Base-by-base conservation (phyloP, 2,888 invertebrate species). In the Dolichopus griseipennis region DNA sequence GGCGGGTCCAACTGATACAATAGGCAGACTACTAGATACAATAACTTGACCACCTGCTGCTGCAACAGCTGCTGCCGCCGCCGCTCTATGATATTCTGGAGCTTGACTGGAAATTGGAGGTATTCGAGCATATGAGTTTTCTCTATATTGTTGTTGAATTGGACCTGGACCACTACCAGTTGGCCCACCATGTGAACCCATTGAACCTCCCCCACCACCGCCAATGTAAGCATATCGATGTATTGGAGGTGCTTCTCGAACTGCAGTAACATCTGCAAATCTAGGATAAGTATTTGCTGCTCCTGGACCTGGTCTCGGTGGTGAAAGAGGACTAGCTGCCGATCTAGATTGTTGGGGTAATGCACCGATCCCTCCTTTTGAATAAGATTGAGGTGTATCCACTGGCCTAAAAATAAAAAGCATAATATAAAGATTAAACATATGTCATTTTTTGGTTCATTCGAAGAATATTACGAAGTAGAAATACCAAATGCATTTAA, bases 271-370 rank as follows among this genome's bases (percentile, higher is more conserved):
- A 70, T 80, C 80, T 7, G 77, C 76, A 68, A 77, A 80, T 71
- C 80, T 77, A 61, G 79, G 76, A 73, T 79, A 81, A 68, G 77
- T 78, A 69, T 77, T 79, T 34, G 78, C 78, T 34, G 78, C 77
- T 65, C 74, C 74, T 62, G 75, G 76, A 69, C 78, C 78, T 41
- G 80, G 78, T 63, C 81, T 76, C 69, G 81, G 80, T 70, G 81
- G 81, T 68, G 81, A 81, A 68, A 81, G 71, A 66, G 81, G 81
- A 77, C 81, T 81, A 72, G 81, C 80, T 75, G 80, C 79, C 71
- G 81, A 78, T 72, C 81, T 75, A 67, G 80, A 78, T 69, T 76
- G 74, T 34, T 76, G 77, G 27, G 76, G 77, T 65, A 75, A 75
- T 66, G 72, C 74, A 70, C 77, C 78, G 68, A 77, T 75, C 69